phyloP scores from a whole-genome alignment of 2,888 invertebrate species.

The Ceraclea dissimilis region DNA sequence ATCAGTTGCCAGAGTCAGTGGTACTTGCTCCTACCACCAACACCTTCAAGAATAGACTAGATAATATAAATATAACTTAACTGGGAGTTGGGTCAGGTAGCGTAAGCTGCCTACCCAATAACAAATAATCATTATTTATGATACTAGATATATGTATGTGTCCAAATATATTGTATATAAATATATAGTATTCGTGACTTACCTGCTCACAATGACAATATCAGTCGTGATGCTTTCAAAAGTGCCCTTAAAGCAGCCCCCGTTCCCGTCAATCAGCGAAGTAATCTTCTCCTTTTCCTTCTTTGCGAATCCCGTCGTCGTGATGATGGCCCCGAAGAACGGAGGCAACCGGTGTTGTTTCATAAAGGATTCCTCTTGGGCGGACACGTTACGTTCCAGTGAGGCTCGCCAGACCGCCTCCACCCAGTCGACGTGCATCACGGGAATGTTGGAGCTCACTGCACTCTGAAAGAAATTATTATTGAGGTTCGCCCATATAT shows the following conservation, averaged over 20 bases:
- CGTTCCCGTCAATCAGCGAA: conserved; percentile 63
- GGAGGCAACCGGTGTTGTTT: conserved; percentile 51
- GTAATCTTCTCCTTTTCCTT: conserved; percentile 57
- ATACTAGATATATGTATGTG: too few relatives aligned
- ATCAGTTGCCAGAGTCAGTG: too few relatives aligned
- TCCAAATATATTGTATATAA: too few relatives aligned
- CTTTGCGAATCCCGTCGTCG: conserved; percentile 65
- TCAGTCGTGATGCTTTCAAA: conserved; percentile 49
- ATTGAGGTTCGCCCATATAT: too few relatives aligned
- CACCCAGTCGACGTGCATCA: conserved; percentile 77
- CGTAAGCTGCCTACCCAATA: too few relatives aligned
- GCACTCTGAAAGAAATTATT: conserved; percentile 51
- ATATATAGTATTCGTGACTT: too few relatives aligned
- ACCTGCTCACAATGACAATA: conserved; percentile 50
- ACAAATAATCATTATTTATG: too few relatives aligned
- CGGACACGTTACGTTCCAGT: conserved; percentile 51
- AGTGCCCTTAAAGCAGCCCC: conserved; percentile 53
- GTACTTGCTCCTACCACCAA: too few relatives aligned
- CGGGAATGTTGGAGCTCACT: conserved; percentile 54
- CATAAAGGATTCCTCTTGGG: conserved; percentile 57
- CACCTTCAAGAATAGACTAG: too few relatives aligned
- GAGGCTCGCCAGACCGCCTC: conserved; percentile 72
- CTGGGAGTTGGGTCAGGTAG: too few relatives aligned
- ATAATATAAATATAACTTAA: too few relatives aligned
- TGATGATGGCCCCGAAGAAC: conserved; percentile 71